phyloP scores from a whole-genome alignment of 2,113 vertebrate genomes.

The Pomatostomus ruficeps region DNA sequence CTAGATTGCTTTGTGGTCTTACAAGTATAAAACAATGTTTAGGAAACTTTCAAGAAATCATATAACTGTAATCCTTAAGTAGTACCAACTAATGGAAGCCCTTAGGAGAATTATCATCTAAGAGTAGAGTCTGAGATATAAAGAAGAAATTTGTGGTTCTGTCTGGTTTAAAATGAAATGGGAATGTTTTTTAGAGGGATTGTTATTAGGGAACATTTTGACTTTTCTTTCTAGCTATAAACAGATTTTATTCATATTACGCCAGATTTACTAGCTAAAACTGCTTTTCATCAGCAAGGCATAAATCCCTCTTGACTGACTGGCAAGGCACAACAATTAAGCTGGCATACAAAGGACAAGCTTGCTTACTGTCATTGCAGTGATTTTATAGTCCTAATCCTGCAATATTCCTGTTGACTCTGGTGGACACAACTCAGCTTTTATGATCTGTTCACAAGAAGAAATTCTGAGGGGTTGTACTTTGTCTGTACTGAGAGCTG shows the following conservation, averaged over 20 bases:
- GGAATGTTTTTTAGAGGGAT: background rate
- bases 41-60: background rate
- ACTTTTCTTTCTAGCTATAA: conserved; percentile 18
- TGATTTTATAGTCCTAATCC: background rate
- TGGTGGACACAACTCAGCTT: background rate
- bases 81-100: background rate
- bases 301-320: conserved; percentile 26
- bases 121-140: background rate
- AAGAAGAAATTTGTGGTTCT: background rate
- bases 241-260: conserved; percentile 32
- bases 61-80: background rate
- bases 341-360: background rate
- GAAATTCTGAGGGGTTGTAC: background rate
- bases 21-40: background rate
- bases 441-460: background rate
- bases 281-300: conserved; percentile 24
- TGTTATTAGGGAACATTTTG: conserved; percentile 10
- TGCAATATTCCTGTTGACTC: background rate
- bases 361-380: background rate
- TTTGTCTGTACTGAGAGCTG: background rate
- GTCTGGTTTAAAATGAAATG: background rate
- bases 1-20: background rate
- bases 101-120: background rate
- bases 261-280: conserved; percentile 24
- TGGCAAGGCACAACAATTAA: background rate